A percentile compares a stretch with the other conserved stretches of the same genome.
phyloP scores from a whole-genome alignment of 2,113 vertebrate genomes.

The Trematomus loennbergii region DNA sequence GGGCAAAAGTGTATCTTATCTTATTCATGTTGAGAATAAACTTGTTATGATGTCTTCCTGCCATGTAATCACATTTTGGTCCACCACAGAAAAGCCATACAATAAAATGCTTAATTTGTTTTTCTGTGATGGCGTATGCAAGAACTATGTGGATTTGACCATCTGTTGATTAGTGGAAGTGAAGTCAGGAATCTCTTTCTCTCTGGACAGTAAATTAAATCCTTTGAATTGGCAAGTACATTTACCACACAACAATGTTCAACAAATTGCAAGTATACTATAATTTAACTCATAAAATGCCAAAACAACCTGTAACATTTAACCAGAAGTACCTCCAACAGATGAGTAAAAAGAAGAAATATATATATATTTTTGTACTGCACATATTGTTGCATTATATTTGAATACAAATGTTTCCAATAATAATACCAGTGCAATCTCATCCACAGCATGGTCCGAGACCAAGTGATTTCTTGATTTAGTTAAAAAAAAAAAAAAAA shows the following conservation, averaged over 20 bases:
- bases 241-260: not conserved
- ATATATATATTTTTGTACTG: not conserved
- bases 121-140: not conserved
- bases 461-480: too few species aligned
- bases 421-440: not conserved
- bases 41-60: conserved; percentile 21
- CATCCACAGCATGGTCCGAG: fast-evolving
- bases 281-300: not conserved
- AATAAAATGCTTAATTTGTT: not conserved
- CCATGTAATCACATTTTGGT: conserved; percentile 13
- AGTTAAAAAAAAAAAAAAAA: too few species aligned
- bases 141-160: conserved; percentile 19
- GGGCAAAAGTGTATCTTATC: conserved; percentile 41
- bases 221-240: not conserved
- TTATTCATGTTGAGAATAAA: conserved; percentile 20
- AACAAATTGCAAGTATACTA: not conserved
- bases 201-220: not conserved
- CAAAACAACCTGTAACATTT: not conserved
- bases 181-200: not conserved
- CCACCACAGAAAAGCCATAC: not conserved
- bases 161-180: conserved; percentile 25
- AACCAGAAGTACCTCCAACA: not conserved
- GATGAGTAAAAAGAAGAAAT: not conserved
- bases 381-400: not conserved
- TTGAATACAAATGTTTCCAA: not conserved